Evolutionary conservation across 92 coral and sea anemone species (phyloP).

Genomic region (Epizoanthus illoricatus): DNA sequence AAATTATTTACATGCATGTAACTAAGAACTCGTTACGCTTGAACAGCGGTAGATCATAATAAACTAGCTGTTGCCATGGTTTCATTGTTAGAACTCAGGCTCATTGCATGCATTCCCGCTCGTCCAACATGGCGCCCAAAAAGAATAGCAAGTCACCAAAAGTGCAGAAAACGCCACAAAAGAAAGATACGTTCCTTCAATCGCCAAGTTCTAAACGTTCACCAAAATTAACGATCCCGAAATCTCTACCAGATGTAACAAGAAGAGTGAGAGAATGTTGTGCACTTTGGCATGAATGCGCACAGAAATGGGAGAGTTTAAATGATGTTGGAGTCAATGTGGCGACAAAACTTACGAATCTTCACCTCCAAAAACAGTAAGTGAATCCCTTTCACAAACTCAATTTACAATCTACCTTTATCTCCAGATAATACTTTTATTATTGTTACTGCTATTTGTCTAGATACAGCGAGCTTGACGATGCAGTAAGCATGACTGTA

Average conservation of each 20-base stretch:
- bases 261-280: constrained; percentile 81
- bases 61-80: constrained; percentile 13
- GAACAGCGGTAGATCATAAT: neutral
- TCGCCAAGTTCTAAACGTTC: constrained; percentile 60
- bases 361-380: constrained; percentile 85
- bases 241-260: constrained; percentile 65
- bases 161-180: constrained; percentile 61
- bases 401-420: neutral
- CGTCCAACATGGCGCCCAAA: constrained; percentile 70
- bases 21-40: constrained; percentile 30
- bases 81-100: constrained; percentile 16
- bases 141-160: constrained; percentile 49
- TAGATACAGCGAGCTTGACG: constrained; percentile 55
- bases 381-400: constrained; percentile 20
- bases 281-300: constrained; percentile 79
- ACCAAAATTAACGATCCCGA: constrained; percentile 55
- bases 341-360: constrained; percentile 86
- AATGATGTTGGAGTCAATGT: constrained; percentile 68
- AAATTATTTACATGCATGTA: constrained; percentile 21
- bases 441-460: neutral
- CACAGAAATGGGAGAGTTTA: constrained; percentile 76
- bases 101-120: neutral
- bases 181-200: constrained; percentile 26
- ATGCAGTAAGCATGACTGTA: constrained; percentile 42
- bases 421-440: neutral